These are phyloP conservation scores for Zhengitettix transpicula DNA, from an alignment of 2,888 invertebrate species.

Conservation along the genomic window DNA sequence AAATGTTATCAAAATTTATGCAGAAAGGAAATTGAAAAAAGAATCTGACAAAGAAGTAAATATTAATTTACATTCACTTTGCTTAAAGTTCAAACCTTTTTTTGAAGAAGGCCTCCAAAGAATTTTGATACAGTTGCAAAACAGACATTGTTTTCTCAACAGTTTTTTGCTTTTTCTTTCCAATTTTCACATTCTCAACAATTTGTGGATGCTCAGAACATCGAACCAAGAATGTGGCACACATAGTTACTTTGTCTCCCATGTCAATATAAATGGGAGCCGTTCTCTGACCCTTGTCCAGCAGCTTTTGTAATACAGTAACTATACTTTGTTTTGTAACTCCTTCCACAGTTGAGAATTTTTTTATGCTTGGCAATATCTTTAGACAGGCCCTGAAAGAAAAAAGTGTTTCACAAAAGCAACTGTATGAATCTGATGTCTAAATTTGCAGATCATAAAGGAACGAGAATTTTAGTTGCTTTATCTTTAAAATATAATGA, in stretches of 20 bases:
- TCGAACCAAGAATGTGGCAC: constrained; percentile 44
- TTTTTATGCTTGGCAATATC: constrained; percentile 9
- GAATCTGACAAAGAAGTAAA: too few species aligned
- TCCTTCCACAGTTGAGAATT: constrained; percentile 7
- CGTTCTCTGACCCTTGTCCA: constrained; percentile 46
- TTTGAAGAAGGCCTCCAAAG: constrained; percentile 39
- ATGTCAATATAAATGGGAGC: constrained; percentile 47
- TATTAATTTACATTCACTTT: too few species aligned
- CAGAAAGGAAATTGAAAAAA: too few species aligned
- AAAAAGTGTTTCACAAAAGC: too few species aligned
- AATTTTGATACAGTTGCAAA: constrained; percentile 25
- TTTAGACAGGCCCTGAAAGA: constrained; percentile 6
- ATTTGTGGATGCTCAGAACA: constrained; percentile 37
- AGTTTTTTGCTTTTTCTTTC: too few species aligned
- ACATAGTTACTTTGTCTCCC: constrained; percentile 43
- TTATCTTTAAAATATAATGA: background rate
- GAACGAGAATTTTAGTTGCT: too few species aligned
- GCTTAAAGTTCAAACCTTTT: constrained; percentile 22
- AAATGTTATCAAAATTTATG: too few species aligned
- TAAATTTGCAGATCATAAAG: too few species aligned
- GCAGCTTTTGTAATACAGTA: constrained; percentile 30
- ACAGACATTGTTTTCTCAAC: too few species aligned
- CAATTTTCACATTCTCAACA: constrained; percentile 16
- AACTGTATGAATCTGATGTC: too few species aligned
- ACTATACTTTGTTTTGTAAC: constrained; percentile 6